Percentiles rank a stretch among this genome's conserved stretches.
phyloP scores from a whole-genome alignment of 2,113 vertebrate species.

The Entomyzon cyanotis region DNA sequence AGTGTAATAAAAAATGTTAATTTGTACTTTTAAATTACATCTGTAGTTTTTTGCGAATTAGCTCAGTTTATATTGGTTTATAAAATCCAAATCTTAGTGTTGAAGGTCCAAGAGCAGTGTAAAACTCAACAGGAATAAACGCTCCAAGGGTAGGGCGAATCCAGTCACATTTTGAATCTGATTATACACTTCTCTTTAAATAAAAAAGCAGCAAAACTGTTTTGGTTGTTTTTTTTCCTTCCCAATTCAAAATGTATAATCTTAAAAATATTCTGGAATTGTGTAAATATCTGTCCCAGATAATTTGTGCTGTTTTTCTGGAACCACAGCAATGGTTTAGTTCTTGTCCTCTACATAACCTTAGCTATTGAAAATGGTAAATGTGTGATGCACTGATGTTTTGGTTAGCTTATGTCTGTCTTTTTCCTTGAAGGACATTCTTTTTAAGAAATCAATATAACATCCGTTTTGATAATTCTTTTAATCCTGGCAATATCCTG shows the following conservation, averaged over 20 bases:
- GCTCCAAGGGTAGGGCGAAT: neutral
- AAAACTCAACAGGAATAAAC: neutral
- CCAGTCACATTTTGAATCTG: neutral
- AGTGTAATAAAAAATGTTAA: neutral
- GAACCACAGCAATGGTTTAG: neutral
- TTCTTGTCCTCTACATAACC: conserved; percentile 71
- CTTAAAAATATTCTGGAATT: neutral
- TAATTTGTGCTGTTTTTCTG: neutral
- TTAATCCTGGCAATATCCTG: conserved; percentile 24
- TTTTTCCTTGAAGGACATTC: conserved; percentile 77
- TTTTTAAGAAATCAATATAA: neutral
- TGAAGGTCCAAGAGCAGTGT: neutral
- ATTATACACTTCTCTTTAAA: neutral
- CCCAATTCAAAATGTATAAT: neutral
- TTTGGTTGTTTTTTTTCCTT: neutral
- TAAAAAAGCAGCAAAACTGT: neutral
- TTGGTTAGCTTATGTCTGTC: conserved; percentile 64
- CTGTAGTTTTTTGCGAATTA: neutral
- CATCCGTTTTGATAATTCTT: neutral
- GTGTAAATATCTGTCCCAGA: neutral
- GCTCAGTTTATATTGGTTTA: neutral
- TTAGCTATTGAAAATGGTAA: conserved; percentile 63
- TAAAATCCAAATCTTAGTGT: neutral
- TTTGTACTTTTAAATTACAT: neutral
- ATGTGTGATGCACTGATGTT: conserved; percentile 67